A percentile compares a stretch with the other conserved stretches of the same genome.
phyloP scores from a whole-genome alignment of 2,888 invertebrate species.

The Trichogramma evanescens region DNA sequence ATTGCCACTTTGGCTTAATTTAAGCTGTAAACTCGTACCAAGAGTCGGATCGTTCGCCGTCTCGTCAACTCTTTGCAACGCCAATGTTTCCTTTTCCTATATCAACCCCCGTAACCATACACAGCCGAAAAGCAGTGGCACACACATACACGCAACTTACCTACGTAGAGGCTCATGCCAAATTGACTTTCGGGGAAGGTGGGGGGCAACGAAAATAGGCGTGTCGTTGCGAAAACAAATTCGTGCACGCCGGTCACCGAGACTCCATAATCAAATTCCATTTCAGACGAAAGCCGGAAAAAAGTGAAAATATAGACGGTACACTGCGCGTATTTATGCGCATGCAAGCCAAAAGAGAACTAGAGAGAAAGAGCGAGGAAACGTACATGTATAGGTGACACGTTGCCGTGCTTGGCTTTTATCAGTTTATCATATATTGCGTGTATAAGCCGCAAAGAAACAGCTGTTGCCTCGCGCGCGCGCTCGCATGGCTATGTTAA shows the following conservation, averaged over 20 bases:
- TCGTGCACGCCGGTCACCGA: background rate
- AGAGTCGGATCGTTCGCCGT: conserved; percentile 7
- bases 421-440: conserved; percentile 44
- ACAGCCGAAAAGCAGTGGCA: too few species aligned
- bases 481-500: conserved; percentile 36
- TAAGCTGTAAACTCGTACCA: conserved; percentile 38
- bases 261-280: conserved; percentile 15
- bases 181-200: background rate
- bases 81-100: too few species aligned
- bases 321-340: conserved; percentile 17
- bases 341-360: conserved; percentile 21
- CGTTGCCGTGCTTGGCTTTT: conserved; percentile 34
- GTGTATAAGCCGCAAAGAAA: conserved; percentile 21
- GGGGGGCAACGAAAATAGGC: conserved; percentile 14
- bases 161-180: background rate
- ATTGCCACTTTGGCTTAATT: conserved; percentile 47
- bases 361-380: background rate
- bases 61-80: background rate
- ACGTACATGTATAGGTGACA: too few species aligned
- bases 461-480: conserved; percentile 39
- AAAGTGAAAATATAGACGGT: background rate
- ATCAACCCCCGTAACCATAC: too few species aligned
- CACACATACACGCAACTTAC: too few species aligned
- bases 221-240: conserved; percentile 8
- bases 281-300: conserved; percentile 11